Evolutionary conservation across 2,888 invertebrate genomes (phyloP), one percentile per base, ranked within the genome.

Genomic region (Andrena haemorrhoa): DNA sequence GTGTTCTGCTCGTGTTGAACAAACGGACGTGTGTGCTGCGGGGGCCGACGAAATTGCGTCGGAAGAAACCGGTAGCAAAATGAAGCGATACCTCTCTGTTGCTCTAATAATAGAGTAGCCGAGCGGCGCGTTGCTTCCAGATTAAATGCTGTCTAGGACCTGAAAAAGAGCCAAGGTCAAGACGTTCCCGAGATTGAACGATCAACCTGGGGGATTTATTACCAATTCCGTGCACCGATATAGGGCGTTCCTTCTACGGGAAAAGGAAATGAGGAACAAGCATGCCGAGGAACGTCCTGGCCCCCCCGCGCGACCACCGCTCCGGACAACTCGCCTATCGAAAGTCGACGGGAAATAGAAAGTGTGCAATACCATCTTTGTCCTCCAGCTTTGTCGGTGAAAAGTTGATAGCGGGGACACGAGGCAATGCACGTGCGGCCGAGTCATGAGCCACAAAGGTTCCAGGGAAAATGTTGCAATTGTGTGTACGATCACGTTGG

Each of bases 71-170:
- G 75, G 85, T 85, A 85, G 86, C 86, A 60, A 70, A 68, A 76
- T 86, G 78, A 85, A 85, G 72, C 83, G 63, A 74, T 73, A 56
- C 61, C 49, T 53, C 68, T 79, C 61, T 35, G 58, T 79, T 86
- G 84, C 84, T 80, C 90, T 90, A 90, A 91, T 91, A 90, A 90
- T 88, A 90, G 89, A 87, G 86, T 84, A 86, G 86, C 75, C 84
- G 76, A 82, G 84, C 77, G 85, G 65, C 82, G 87, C 81, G 84
- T 83, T 87, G 83, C 84, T 85, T 89, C 82, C 83, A 87, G 86
- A 89, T 90, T 90, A 90, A 91, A 90, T 88, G 86, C 88, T 82
- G 87, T 88, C 88, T 86, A 83, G 80, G 75, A 83, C 65, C 81
- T 69, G 84, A 78, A 69, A 58, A 82, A 76, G 80, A 81, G 79